Evolutionary conservation across 2,113 vertebrate species (phyloP), one percentile per base, ranked within the genome.

Genomic region (Neotragus moschatus): DNA sequence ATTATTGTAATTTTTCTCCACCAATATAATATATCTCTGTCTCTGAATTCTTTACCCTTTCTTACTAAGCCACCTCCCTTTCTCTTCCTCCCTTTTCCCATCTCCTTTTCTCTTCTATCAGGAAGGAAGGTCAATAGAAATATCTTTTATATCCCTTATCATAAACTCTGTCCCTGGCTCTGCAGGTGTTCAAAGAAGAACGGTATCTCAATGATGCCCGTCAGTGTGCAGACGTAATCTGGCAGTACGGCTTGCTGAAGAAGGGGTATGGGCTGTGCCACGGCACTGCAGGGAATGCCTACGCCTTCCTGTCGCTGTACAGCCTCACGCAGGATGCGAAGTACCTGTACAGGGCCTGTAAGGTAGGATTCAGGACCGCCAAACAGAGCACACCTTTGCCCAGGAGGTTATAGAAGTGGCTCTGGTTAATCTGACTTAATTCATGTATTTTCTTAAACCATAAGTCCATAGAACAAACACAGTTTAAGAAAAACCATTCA

Each of bases 261-360:
- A 99, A 99, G 96, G 99, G 99, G 51, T 99, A 99, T 0, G 99
- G 99, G 11, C 98, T 99, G 73, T 99, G 99, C 98, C 99, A 99
- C 0, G 99, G 99, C 0, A 98, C 99, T 0, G 99, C 99, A 0
- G 99, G 99, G 1, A 99, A 99, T 0, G 99, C 99, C 66, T 99
- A 99, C 0, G 85, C 99, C 97, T 99, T 99, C 98, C 97, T 99
- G 96, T 97, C 99, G 0, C 98, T 99, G 4, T 99, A 99, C 98
- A 99, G 99, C 92, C 98, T 99, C 91, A 99, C 99, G 0, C 99
- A 98, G 84, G 99, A 99, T 43, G 93, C 98, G 92, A 99, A 99
- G 98, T 99, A 99, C 96, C 99, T 99, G 61, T 99, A 99, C 98
- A 98, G 99, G 97, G 99, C 99, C 91, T 99, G 99, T 97, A 99